Percentiles rank a stretch among this genome's conserved stretches.
phyloP scores from a whole-genome alignment of 2,888 invertebrate genomes.

The Cylloceria caligata region DNA sequence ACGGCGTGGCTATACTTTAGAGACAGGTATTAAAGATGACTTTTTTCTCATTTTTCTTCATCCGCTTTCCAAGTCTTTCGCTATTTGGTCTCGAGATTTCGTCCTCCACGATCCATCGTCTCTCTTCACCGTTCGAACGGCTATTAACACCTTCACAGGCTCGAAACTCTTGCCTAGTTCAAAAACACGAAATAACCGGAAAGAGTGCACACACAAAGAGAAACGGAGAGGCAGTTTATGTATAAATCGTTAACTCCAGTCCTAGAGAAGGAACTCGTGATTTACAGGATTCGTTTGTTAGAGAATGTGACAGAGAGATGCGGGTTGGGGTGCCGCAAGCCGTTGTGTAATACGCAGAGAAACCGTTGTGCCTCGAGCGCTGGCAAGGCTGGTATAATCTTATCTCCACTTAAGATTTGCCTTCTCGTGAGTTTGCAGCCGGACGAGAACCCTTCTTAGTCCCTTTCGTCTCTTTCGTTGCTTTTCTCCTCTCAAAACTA shows the following conservation, averaged over 20 bases:
- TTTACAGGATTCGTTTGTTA: constrained; percentile 53
- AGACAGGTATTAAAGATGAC: constrained; percentile 18
- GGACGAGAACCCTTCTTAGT: constrained; percentile 22
- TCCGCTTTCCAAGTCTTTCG: neutral
- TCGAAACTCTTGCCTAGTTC: neutral
- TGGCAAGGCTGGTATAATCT: constrained; percentile 52
- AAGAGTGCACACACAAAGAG: neutral
- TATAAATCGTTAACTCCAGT: constrained; percentile 53
- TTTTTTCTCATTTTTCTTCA: constrained; percentile 7
- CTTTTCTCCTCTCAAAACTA: constrained; percentile 36
- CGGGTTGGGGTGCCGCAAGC: constrained; percentile 35
- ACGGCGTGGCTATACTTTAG: neutral
- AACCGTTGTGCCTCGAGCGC: neutral
- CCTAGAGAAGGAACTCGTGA: constrained; percentile 27
- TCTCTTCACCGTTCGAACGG: neutral
- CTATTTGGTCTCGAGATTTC: constrained; percentile 7
- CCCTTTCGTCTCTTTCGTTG: constrained; percentile 7
- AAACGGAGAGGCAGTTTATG: neutral
- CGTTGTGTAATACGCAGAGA: constrained; percentile 12
- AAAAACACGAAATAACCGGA: constrained; percentile 24
- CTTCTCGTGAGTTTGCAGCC: constrained; percentile 53
- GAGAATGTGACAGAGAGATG: constrained; percentile 43
- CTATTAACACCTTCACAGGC: constrained; percentile 2
- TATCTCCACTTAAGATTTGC: constrained; percentile 62
- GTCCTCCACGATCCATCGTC: neutral